Conservation (phyloP, 2,113 vertebrate genomes). For the Rana temporaria region DNA sequence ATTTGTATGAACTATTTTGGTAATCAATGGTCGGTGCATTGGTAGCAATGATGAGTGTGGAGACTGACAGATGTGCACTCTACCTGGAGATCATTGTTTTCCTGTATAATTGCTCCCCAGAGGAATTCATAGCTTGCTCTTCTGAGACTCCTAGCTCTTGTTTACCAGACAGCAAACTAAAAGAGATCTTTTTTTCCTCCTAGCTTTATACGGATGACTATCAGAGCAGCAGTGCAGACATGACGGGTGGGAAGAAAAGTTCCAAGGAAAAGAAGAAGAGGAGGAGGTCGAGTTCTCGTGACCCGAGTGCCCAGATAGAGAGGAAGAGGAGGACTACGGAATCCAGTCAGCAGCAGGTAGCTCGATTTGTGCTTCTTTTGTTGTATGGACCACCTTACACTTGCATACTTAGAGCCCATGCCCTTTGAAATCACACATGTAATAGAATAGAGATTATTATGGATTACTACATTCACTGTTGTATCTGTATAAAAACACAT, state of each 20-base stretch:
- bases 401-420: too few species aligned
- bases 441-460: too few species aligned
- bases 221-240: neutral
- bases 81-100: neutral
- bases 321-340: conserved; percentile 40
- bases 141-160: neutral
- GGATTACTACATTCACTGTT: too few species aligned
- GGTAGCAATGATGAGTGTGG: neutral
- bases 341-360: conserved; percentile 31
- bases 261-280: conserved; percentile 45
- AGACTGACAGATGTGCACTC: neutral
- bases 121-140: neutral
- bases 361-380: neutral
- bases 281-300: conserved; percentile 5
- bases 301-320: conserved; percentile 8
- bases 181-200: neutral
- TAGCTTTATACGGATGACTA: neutral
- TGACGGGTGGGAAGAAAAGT: conserved; percentile 48
- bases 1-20: neutral
- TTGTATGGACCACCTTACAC: too few species aligned
- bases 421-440: too few species aligned
- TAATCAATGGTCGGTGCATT: neutral
- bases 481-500: too few species aligned
- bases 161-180: neutral
- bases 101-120: neutral